phyloP scores from a whole-genome alignment of 2,113 vertebrate species.

The Triplophysa dalaica region DNA sequence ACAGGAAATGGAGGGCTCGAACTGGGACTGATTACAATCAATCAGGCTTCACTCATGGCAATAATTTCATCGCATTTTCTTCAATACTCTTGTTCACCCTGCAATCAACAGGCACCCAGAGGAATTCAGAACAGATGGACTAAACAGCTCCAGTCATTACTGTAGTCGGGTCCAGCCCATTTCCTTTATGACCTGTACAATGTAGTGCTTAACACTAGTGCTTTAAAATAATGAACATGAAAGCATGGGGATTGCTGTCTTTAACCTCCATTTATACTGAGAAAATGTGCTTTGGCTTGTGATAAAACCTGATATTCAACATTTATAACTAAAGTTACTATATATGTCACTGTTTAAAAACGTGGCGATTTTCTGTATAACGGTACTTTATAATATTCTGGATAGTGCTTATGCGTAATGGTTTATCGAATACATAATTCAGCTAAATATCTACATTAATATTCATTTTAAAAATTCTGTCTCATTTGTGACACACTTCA shows the following conservation, averaged over 20 bases:
- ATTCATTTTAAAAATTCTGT: neutral
- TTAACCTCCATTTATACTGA: slow-evolving; percentile 27
- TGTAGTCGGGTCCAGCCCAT: slow-evolving; percentile 11
- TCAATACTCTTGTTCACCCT: slow-evolving; percentile 18
- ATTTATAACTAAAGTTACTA: neutral
- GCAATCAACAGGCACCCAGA: slow-evolving; percentile 33
- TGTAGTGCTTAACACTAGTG: slow-evolving; percentile 12
- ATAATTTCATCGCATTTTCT: slow-evolving; percentile 35
- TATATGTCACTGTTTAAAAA: slow-evolving; percentile 1
- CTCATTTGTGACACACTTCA: neutral
- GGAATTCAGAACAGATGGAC: slow-evolving; percentile 38
- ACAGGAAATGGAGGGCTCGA: slow-evolving; percentile 52
- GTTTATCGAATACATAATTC: neutral
- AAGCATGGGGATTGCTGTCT: slow-evolving; percentile 11
- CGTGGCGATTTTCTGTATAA: neutral
- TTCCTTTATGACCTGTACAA: slow-evolving; percentile 23
- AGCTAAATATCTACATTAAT: slow-evolving; percentile 20
- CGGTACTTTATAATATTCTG: neutral
- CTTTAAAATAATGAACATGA: slow-evolving; percentile 30
- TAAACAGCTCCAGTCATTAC: slow-evolving; percentile 32
- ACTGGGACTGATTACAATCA: slow-evolving; percentile 50
- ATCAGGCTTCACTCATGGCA: slow-evolving; percentile 39
- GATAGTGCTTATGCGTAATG: neutral
- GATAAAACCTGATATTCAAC: neutral
- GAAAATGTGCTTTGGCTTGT: neutral